A percentile compares a stretch with the other conserved stretches of the same genome.
Evolutionary conservation across 2,888 invertebrate genomes (phyloP).

Genomic region (Agrilus cyanescens): DNA sequence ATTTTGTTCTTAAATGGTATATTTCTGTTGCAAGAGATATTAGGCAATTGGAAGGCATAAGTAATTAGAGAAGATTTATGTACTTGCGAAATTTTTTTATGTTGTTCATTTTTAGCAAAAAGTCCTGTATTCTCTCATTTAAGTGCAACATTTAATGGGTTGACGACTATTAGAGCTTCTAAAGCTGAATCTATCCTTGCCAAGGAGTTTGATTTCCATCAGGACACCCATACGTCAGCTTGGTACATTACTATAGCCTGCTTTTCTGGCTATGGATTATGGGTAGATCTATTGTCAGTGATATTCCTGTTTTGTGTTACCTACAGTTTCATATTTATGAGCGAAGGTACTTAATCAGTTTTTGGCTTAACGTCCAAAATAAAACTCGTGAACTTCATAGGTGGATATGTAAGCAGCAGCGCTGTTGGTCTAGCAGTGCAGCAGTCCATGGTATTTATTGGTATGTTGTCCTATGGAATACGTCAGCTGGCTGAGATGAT

Average conservation of each 20-base stretch:
- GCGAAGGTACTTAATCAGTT: constrained; percentile 33
- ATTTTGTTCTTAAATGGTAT: constrained; percentile 48
- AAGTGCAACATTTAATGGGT: constrained; percentile 67
- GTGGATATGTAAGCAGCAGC: constrained; percentile 35
- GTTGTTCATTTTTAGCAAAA: constrained; percentile 41
- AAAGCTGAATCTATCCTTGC: constrained; percentile 53
- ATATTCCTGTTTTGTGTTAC: constrained; percentile 46
- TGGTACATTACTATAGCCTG: constrained; percentile 50
- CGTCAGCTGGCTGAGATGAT: constrained; percentile 62
- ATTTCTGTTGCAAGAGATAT: constrained; percentile 56
- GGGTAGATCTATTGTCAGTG: constrained; percentile 50
- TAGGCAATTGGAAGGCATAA: constrained; percentile 47
- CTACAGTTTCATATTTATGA: constrained; percentile 46
- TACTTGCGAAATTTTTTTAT: background rate
- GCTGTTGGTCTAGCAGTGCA: constrained; percentile 58
- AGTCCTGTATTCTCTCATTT: constrained; percentile 86
- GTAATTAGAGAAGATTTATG: constrained; percentile 26
- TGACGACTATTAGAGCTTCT: constrained; percentile 73
- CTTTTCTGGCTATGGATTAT: constrained; percentile 52
- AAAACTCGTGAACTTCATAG: constrained; percentile 5
- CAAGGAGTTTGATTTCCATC: constrained; percentile 57
- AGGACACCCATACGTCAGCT: constrained; percentile 54
- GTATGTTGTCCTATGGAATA: constrained; percentile 67
- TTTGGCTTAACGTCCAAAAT: background rate
- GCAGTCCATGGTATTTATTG: constrained; percentile 57